Evolutionary conservation across 2,797 vertebrate species (phyloP).

Genomic region (Anabacerthia variegaticeps): DNA sequence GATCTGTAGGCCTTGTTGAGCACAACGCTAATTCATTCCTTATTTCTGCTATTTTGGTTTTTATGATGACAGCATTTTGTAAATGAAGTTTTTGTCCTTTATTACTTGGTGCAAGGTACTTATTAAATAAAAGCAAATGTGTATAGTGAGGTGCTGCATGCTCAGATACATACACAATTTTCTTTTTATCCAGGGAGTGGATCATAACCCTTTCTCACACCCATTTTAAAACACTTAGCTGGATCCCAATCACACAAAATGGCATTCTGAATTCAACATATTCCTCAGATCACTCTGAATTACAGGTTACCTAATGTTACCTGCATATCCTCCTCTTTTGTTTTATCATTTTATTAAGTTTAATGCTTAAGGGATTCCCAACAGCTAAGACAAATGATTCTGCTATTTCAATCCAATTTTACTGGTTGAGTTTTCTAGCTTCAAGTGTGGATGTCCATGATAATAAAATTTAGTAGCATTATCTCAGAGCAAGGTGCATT

Average conservation of each 20-base stretch:
- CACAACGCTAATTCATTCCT: neutral
- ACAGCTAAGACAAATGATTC: slow-evolving; percentile 32
- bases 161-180: neutral
- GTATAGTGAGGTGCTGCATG: neutral
- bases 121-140: slow-evolving; percentile 23
- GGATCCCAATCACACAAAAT: neutral
- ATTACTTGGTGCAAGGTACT: neutral
- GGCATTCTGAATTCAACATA: neutral
- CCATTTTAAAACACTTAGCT: neutral
- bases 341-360: neutral
- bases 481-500: neutral
- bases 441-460: neutral
- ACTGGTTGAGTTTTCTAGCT: slow-evolving; percentile 9
- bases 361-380: slow-evolving; percentile 33
- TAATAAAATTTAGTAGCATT: slow-evolving; percentile 50
- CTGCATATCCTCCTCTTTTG: neutral
- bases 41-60: slow-evolving; percentile 6
- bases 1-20: neutral
- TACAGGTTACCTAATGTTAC: neutral
- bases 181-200: neutral
- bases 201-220: neutral
- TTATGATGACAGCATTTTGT: neutral
- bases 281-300: neutral
- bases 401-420: slow-evolving; percentile 27
- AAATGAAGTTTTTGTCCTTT: neutral